Evolutionary conservation across 2,888 invertebrate species (phyloP).

Genomic region (Philereme transversata): DNA sequence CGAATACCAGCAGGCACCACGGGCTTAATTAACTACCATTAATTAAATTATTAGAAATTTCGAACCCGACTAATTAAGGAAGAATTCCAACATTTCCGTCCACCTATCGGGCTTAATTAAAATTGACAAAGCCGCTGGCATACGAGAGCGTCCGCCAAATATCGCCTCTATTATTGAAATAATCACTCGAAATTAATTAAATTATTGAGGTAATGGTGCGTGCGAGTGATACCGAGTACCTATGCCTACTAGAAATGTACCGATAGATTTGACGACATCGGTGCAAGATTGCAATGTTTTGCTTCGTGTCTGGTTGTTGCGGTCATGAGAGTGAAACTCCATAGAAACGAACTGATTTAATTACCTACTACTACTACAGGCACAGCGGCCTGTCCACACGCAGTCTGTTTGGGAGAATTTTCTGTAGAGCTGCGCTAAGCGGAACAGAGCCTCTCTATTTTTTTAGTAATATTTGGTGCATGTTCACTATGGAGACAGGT

Average conservation of each 20-base stretch:
- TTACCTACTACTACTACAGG: no score
- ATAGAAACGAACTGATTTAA: no score
- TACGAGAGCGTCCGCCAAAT: constrained; percentile 74
- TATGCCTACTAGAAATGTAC: constrained; percentile 14
- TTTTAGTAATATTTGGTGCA: no score
- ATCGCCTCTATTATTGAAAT: constrained; percentile 81
- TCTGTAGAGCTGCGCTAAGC: no score
- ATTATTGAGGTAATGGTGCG: constrained; percentile 82
- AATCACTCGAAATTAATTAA: constrained; percentile 84
- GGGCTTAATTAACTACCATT: constrained; percentile 78
- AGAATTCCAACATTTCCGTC: constrained; percentile 82
- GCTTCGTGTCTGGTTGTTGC: no score
- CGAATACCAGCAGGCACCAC: constrained; percentile 67
- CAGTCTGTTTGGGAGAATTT: no score
- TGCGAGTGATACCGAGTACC: constrained; percentile 70
- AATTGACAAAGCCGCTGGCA: constrained; percentile 80
- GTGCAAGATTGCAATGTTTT: no score
- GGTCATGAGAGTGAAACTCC: no score
- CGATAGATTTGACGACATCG: no score
- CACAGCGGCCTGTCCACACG: no score
- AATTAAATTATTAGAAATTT: constrained; percentile 84
- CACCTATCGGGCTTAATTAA: constrained; percentile 82
- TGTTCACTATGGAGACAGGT: no score
- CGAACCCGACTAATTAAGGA: constrained; percentile 80
- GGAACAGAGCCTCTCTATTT: no score